Base-by-base conservation (phyloP, 2,888 invertebrate genomes). In the Oscheius sp. region DNA sequence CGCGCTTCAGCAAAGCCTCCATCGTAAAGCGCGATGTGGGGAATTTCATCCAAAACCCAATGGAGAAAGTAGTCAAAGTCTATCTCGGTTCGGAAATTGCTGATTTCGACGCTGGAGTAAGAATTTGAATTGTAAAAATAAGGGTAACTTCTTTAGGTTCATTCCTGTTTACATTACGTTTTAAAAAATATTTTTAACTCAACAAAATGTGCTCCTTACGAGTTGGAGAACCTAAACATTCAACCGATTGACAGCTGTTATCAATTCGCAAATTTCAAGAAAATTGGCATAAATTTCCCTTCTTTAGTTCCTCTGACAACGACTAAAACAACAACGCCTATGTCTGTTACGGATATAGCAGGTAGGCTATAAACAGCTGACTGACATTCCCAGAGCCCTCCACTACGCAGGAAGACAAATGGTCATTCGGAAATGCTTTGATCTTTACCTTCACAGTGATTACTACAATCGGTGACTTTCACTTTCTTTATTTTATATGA, bases 401-500 rank as follows among this genome's bases (percentile, higher is more conserved):
- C n/a, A n/a, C n/a, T 17, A 24, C 22, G 2, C 45, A 68, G 33
- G 69, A 72, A 36, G 71, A 74, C n/a, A 78, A 80, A 33, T 84
- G 84, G 84, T 72, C 77, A 0, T 81, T 83, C 65, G 77, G 75
- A 30, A 81, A 82, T 49, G 74, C 83, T 1, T 66, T 84, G 32
- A 79, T 84, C 5, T 84, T 84, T 59, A 74, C 83, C 6, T 84
- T 82, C 68, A 84, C 83, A 0, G 80, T 84, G 4, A 84, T 84
- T 63, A 84, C 84, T 0, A 84, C 84, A 20, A 83, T 84, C 32
- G 83, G 82, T 80, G 24, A 66, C 2, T 26, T 30, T 3, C 22
- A 44, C 17, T 2, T 3, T 44, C 28, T 61, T 22, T 17, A 26
- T 9, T 22, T 47, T 17, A 6, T 8, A n/a, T 33, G 22, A 56